Evolutionary conservation across 2,113 vertebrate species (phyloP), one percentile per base, ranked within the genome.

Genomic region (Tursiops truncatus): DNA sequence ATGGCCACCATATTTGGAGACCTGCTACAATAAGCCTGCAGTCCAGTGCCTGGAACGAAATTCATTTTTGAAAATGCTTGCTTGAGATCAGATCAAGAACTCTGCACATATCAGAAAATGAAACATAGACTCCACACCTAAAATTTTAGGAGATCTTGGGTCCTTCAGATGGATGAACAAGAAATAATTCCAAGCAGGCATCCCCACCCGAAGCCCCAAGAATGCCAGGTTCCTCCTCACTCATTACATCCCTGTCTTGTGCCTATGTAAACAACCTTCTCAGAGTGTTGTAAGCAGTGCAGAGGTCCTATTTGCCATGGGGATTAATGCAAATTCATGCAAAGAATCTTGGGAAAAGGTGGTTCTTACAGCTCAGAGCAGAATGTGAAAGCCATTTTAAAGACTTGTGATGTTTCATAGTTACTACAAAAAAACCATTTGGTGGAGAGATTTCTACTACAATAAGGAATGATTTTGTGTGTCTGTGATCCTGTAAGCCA

Each of bases 401-500:
- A 95, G 76, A 6, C n/a, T 38, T 60, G 70, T 2, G 33, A 91
- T 65, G 58, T n/a, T 62, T 76, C 76, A 95, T 58, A 53, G 95
- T 85, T 83, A 74, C 70, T 70, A 84, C 20, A 76, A 23, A 93
- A 97, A 44, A 74, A 0, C 12, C 14, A 23, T 80, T 71, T 67
- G 65, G 41, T 50, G 50, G 94, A 89, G 92, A 21, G 63, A 95
- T 97, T 96, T 97, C 90, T 93, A 65, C 63, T 95, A 87, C 91
- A 96, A 31, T 84, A 73, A 89, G 79, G 68, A 92, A 94, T 65
- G 56, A 92, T 73, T 95, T 56, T 63, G 38, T 50, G 25, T 36
- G 23, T 73, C 60, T 67, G 33, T 89, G 90, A 96, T 44, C 41
- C 83, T 98, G 80, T 84, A 92, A 86, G 63, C 50, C 5, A 0